Conservation (phyloP, 2,797 vertebrate species). For the Sardinella longiceps region DNA sequence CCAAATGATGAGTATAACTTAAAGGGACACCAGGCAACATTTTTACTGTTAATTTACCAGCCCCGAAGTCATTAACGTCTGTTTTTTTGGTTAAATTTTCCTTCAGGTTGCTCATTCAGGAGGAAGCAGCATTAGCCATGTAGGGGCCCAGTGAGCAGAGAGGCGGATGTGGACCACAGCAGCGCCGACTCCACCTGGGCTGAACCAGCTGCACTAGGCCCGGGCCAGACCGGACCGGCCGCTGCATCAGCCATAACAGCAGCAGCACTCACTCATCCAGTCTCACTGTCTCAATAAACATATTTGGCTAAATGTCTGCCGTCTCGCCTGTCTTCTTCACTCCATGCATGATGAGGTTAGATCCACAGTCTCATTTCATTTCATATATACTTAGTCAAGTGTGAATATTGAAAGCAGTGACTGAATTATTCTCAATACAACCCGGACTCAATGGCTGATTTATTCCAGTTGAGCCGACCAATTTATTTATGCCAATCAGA, state of each 20-base stretch:
- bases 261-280: conserved; percentile 48
- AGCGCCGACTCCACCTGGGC: conserved; percentile 44
- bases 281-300: conserved; percentile 76
- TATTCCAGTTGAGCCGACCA: too few species aligned
- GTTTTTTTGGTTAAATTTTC: too few species aligned
- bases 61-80: too few species aligned
- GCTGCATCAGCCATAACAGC: neutral
- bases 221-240: conserved; percentile 29
- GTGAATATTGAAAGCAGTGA: too few species aligned
- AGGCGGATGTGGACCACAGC: conserved; percentile 62
- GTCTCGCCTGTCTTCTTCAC: conserved; percentile 1
- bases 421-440: too few species aligned
- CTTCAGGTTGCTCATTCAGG: conserved; percentile 79
- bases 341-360: neutral
- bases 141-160: conserved; percentile 53
- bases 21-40: too few species aligned
- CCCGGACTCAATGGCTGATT: too few species aligned
- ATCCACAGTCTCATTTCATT: too few species aligned
- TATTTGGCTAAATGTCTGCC: conserved; percentile 70
- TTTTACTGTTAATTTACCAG: too few species aligned
- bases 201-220: conserved; percentile 39
- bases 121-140: conserved; percentile 80
- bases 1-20: too few species aligned
- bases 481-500: too few species aligned
- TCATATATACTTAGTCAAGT: too few species aligned